Evolutionary conservation across 2,888 invertebrate genomes (phyloP).

Genomic region (Oligia fasciuncula): DNA sequence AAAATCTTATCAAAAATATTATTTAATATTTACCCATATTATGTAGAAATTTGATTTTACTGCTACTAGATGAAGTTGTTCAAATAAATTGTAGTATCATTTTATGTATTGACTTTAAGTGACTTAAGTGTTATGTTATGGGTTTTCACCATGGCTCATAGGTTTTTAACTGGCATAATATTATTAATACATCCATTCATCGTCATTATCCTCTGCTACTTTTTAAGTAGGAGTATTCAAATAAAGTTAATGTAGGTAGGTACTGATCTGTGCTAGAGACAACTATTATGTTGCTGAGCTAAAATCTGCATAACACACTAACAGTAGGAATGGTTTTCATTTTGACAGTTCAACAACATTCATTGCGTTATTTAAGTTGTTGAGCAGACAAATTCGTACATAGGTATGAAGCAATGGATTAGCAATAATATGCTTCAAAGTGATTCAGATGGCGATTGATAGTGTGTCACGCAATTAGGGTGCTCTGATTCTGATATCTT

Average conservation of each 20-base stretch:
- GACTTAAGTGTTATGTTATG: too few relatives aligned
- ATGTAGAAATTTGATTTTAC: neutral
- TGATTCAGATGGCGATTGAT: neutral
- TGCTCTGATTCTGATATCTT: neutral
- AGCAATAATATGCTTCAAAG: neutral
- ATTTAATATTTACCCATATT: neutral
- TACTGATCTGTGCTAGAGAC: neutral
- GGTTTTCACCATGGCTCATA: neutral
- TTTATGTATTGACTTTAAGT: neutral
- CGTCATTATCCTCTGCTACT: neutral
- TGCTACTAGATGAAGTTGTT: neutral
- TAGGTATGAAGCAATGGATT: too few relatives aligned
- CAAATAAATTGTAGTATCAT: neutral
- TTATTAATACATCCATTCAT: neutral
- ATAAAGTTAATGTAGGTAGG: neutral
- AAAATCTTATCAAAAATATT: conserved; percentile 23
- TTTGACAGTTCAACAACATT: neutral
- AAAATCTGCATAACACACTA: neutral
- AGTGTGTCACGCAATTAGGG: too few relatives aligned
- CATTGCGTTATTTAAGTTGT: neutral
- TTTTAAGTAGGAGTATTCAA: neutral
- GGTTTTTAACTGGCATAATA: neutral
- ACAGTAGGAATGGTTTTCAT: too few relatives aligned
- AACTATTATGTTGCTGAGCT: neutral
- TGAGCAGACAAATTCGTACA: too few relatives aligned